These are phyloP conservation scores for Eudemis profundana DNA, from an alignment of 2,888 invertebrate species.

Conservation along the genomic window DNA sequence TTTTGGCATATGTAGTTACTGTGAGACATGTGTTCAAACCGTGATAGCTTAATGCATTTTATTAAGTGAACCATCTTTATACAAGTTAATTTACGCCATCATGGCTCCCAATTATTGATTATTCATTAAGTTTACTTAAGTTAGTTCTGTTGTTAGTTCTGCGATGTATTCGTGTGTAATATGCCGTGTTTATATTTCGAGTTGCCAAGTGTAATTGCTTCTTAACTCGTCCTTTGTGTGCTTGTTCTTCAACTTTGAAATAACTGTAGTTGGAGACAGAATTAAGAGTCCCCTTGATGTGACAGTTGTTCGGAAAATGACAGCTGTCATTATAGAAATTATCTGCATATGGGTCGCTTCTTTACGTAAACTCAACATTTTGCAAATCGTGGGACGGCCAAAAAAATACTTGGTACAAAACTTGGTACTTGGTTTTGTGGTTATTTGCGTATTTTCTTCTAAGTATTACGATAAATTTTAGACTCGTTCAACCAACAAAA, in stretches of 20 bases:
- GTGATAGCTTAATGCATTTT: too few species aligned
- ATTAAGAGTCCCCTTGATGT: not conserved
- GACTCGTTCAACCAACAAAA: too few species aligned
- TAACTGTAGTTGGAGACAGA: not conserved
- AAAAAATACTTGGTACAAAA: too few species aligned
- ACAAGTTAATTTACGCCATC: conserved; percentile 39
- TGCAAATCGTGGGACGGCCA: too few species aligned
- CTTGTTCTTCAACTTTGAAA: not conserved
- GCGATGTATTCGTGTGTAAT: conserved; percentile 41
- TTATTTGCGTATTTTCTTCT: too few species aligned
- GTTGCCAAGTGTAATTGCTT: conserved; percentile 33
- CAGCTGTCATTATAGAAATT: not conserved
- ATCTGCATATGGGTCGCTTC: too few species aligned
- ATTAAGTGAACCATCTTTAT: conserved; percentile 21
- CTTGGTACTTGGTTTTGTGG: too few species aligned
- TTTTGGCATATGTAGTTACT: too few species aligned
- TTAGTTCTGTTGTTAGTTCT: conserved; percentile 53
- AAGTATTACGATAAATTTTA: too few species aligned
- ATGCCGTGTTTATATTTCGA: conserved; percentile 44
- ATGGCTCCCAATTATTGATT: conserved; percentile 65
- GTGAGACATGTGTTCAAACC: too few species aligned
- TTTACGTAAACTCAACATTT: too few species aligned
- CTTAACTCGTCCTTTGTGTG: conserved; percentile 18
- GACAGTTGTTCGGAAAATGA: not conserved
- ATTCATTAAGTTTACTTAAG: conserved; percentile 66